Base-by-base conservation (phyloP, 1,140 invertebrate species). In the Drosophila athabasca region DNA sequence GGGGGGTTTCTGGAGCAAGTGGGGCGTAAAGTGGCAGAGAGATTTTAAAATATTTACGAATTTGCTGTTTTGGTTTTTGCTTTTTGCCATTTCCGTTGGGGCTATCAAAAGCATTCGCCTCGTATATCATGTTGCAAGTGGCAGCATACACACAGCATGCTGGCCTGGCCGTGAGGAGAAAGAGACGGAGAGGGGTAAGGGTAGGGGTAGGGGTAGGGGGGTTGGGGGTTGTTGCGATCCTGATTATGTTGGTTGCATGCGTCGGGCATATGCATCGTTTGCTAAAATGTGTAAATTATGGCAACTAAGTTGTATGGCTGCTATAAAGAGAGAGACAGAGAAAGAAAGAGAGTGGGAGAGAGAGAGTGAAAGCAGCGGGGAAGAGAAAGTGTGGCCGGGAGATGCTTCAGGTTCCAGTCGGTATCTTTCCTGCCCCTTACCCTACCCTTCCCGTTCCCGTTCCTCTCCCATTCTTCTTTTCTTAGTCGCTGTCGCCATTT, bases 221-320 rank as follows among this genome's bases (percentile, higher is more conserved):
- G 54, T 19, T 19, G 17, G 0, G 17, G 17, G 17, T 19, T 19
- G 17, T 19, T 19, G 17, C 17, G 17, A 19, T 19, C 17, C 17
- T 19, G 53, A 61, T 58, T 59, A 70, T 87, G 82, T 85, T 82
- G 77, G 35, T 41, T 68, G 69, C 81, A 87, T 75, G 77, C 73
- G 61, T 67, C 44, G 62, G 24, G 66, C 62, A 69, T 68, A 68
- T 68, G 51, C 66, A 57, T 76, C 57, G 58, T 58, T 39, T 58
- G 64, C 74, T 81, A 68, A 85, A 85, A 87, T 85, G 78, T 78
- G 78, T 77, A 87, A 85, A 85, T 85, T 87, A 85, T 85, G 82
- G 82, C 82, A 85, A 85, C 82, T 85, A 75, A 85, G 78, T 85
- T 43, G 57, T 19, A 19, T 19, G 17, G 17, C 17, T 1, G 17